These are phyloP conservation scores for Marasmarcha lunaedactyla DNA, from an alignment of 2,888 invertebrate species.

Conservation along the genomic window DNA sequence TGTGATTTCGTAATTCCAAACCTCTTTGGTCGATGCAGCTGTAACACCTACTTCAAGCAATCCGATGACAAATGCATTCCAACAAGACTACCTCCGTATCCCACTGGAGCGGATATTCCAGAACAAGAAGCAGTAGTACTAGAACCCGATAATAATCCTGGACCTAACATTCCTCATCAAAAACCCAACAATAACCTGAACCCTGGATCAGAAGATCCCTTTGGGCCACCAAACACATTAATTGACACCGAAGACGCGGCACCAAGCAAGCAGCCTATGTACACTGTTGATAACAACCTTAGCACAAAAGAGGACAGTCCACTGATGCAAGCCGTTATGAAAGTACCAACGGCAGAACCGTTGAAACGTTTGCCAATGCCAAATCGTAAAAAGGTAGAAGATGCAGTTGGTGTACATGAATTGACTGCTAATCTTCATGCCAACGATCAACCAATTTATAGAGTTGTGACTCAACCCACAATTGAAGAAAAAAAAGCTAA, in stretches of 20 bases:
- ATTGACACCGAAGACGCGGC: constrained; percentile 35
- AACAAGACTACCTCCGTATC: constrained; percentile 33
- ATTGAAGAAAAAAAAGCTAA: constrained; percentile 43
- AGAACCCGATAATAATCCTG: constrained; percentile 24
- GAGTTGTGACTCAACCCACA: constrained; percentile 58
- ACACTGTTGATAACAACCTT: constrained; percentile 46
- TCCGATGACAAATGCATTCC: constrained; percentile 74
- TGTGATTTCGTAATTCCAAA: constrained; percentile 92
- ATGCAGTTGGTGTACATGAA: constrained; percentile 50
- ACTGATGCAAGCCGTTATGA: constrained; percentile 52
- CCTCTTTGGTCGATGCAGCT: constrained; percentile 89
- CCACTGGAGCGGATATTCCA: constrained; percentile 48
- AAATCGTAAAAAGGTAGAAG: constrained; percentile 49
- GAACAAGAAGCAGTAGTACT: constrained; percentile 37
- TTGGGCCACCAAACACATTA: constrained; percentile 27
- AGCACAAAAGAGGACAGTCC: constrained; percentile 54
- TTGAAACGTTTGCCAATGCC: constrained; percentile 38
- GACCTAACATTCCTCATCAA: constrained; percentile 21
- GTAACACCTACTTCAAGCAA: constrained; percentile 76
- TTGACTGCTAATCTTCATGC: constrained; percentile 59
- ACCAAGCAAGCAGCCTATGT: constrained; percentile 45
- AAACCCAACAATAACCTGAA: constrained; percentile 28
- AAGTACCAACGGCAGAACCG: constrained; percentile 45
- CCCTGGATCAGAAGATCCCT: constrained; percentile 24
- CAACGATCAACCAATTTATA: constrained; percentile 59